Evolutionary conservation across 2,797 vertebrate species (phyloP), one percentile per base, ranked within the genome.

Genomic region (Pseudomugil gertrudae): DNA sequence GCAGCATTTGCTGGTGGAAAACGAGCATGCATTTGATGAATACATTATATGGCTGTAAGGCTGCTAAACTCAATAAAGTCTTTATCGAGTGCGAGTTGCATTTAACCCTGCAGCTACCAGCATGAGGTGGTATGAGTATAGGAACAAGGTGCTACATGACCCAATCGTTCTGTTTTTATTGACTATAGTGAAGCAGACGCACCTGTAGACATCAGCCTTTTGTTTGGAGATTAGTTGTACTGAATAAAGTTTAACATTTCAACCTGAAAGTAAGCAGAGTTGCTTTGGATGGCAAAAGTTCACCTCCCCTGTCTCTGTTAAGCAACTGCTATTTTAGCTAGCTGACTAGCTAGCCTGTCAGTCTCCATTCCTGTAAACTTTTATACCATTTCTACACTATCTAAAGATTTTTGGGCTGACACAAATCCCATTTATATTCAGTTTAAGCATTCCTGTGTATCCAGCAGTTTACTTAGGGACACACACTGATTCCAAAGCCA

Each of bases 21-120:
- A 29, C 14, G 71, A 64, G 55, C 56, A 6, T 6, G 40, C 15
- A 55, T 45, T 68, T 57, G 66, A 80, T 63, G 52, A 72, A 69
- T 51, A 33, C 2, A 43, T 65, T 63, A 54, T 35, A 1, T 57
- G 1, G 66, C 57, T 54, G 57, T 48, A 53, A 68, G 48, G 62
- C 57, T 67, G 35, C 55, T 74, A 78, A 78, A 58, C 57, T 54
- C 55, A 58, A 30, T 67, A 40, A 67, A 3, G 36, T 71, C 69
- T 73, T 80, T 57, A 75, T 82, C 64, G 64, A 72, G 63, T 17
- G 23, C 2, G 11, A 43, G 57, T 36, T 45, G 14, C 10, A 7
- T 45, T 32, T 45, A 60, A 8, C 21, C 10, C 35, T n/a, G 26
- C 6, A 33, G 17, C 15, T 45, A 8, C 50, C 35, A 17, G 29